Base-by-base conservation (phyloP, 2,888 invertebrate species). In the Muscina levida region DNA sequence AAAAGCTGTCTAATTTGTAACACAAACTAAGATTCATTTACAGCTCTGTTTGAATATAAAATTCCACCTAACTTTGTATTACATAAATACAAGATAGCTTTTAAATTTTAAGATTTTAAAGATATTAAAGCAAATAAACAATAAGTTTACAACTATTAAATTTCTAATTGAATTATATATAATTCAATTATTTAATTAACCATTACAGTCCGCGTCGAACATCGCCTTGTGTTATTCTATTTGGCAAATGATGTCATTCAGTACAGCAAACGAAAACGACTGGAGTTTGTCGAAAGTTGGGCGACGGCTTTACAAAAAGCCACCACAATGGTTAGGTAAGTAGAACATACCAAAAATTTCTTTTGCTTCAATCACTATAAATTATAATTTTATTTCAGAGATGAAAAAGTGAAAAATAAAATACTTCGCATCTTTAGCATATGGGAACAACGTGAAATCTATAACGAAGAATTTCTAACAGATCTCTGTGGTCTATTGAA, bases 191-290 rank as follows among this genome's bases (percentile, higher is more conserved):
- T n/a, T n/a, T n/a, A n/a, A n/a, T n/a, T n/a, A n/a, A n/a, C 62
- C 11, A 46, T 90, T 91, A 22, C 87, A 93, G 96, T 95, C 31
- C 95, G 95, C 89, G 93, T 95, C 4, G 96, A 97, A 85, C 97
- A 98, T 88, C 93, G 97, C 66, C 91, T 98, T 70, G 95, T 96
- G 0, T 91, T 98, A 56, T 98, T 98, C 90, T 98, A 98, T 91
- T 91, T 98, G 88, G 98, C 98, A 17, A 98, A 98, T 91, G 98
- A 98, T 93, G 98, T 98, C 71, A 97, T 98, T 84, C 98, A 98
- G 89, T 98, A 98, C 89, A 97, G 97, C 83, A 98, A 97, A 89
- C 92, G 97, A 85, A 97, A 97, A 90, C 96, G 95, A 81, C 95
- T 95, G 87, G 96, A 97, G 84, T 97, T 96, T 90, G 96, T 97